A percentile compares a stretch with the other conserved stretches of the same genome.
These are phyloP conservation scores for Stenichneumon culpator DNA, from an alignment of 2,888 invertebrate species.

Conservation along the genomic window DNA sequence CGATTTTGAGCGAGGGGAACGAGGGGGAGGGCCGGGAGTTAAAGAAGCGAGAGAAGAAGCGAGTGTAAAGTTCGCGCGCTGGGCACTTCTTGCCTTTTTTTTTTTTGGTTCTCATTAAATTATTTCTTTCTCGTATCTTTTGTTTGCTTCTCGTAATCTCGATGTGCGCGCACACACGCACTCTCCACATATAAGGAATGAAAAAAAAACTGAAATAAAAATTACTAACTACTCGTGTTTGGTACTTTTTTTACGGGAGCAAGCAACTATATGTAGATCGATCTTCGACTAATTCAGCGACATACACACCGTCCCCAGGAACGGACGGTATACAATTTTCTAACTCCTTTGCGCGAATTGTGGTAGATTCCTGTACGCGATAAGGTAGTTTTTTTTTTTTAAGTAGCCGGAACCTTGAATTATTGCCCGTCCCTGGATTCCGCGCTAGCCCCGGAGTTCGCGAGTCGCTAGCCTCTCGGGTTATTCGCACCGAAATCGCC, in stretches of 20 bases:
- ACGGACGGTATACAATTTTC: conserved; percentile 9
- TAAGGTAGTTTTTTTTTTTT: background rate
- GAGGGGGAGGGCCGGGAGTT: conserved; percentile 48
- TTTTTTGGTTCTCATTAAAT: conserved; percentile 50
- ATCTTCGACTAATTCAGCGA: conserved; percentile 37
- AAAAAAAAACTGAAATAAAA: conserved; percentile 53
- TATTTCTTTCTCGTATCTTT: conserved; percentile 27
- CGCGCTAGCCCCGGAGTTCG: conserved; percentile 15
- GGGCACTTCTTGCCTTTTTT: conserved; percentile 46
- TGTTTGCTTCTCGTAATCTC: conserved; percentile 29
- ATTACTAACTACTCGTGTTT: conserved; percentile 44
- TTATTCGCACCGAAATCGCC: background rate
- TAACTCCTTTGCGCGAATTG: background rate
- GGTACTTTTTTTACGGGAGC: conserved; percentile 44
- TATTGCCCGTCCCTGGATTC: conserved; percentile 18
- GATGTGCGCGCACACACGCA: conserved; percentile 65
- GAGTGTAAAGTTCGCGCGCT: conserved; percentile 66
- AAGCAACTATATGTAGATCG: conserved; percentile 63
- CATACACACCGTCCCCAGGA: conserved; percentile 3
- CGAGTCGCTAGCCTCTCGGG: background rate
- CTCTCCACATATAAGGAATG: conserved; percentile 42
- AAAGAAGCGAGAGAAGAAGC: conserved; percentile 72
- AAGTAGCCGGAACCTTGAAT: conserved; percentile 22
- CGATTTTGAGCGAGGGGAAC: conserved; percentile 52
- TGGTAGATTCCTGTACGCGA: background rate